Evolutionary conservation across 2,113 vertebrate genomes (phyloP).

Genomic region (Cyanistes caeruleus): DNA sequence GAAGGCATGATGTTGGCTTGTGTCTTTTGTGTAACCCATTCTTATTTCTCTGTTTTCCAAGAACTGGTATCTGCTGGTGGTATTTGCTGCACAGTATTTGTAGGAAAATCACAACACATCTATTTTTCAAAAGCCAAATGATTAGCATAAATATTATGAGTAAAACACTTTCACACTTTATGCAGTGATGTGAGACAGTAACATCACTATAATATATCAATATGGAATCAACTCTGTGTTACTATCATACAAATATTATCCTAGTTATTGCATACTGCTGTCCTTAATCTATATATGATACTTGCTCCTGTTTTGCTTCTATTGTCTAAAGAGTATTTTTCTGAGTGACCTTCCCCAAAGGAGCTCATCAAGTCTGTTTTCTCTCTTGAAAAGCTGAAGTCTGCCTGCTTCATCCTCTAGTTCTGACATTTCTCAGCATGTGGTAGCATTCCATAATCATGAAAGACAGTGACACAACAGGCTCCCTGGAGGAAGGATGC

Average conservation of each 20-base stretch:
- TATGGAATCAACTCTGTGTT: neutral
- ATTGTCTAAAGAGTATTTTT: neutral
- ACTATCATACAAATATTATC: neutral
- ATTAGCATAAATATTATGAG: neutral
- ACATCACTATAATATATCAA: neutral
- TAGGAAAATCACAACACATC: neutral
- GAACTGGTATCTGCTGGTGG: neutral
- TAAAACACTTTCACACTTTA: neutral
- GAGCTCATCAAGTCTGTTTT: neutral
- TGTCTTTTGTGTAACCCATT: neutral
- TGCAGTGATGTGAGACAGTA: neutral
- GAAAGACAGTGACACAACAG: rapidly evolving
- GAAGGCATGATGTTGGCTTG: neutral
- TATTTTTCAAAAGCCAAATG: neutral
- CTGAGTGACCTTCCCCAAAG: neutral
- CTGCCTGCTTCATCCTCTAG: neutral
- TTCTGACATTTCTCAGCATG: neutral
- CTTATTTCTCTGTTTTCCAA: neutral
- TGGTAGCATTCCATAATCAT: neutral
- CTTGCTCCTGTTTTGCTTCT: neutral
- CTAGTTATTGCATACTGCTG: neutral
- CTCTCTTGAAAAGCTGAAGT: neutral
- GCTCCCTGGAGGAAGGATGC: neutral
- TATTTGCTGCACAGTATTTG: neutral
- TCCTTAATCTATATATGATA: neutral